phyloP scores from a whole-genome alignment of 2,888 invertebrate genomes.

The Lepidonotus clava region DNA sequence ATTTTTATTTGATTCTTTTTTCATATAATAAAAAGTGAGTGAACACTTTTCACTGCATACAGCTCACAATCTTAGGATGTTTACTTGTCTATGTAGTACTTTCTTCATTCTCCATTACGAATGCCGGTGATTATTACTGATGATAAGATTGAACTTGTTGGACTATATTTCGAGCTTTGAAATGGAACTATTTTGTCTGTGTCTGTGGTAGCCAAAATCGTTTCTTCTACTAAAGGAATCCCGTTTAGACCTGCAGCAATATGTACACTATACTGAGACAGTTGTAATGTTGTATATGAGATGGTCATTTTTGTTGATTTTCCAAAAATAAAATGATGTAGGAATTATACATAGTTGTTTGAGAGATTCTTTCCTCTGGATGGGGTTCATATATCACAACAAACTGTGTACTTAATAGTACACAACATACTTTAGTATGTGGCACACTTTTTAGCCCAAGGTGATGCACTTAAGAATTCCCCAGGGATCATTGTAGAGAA shows the following conservation, averaged over 20 bases:
- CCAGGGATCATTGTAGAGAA: no score
- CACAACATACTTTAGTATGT: no score
- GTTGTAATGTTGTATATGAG: conserved; percentile 32
- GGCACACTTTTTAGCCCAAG: no score
- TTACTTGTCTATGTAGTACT: not conserved
- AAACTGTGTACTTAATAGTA: no score
- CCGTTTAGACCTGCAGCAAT: conserved; percentile 39
- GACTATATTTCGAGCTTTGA: not conserved
- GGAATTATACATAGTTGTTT: conserved; percentile 21
- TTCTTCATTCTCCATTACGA: no score
- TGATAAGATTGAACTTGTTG: no score
- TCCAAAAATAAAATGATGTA: conserved; percentile 30
- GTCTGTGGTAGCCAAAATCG: not conserved
- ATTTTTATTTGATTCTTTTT: no score
- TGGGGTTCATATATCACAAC: no score
- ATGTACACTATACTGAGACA: not conserved
- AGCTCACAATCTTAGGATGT: not conserved
- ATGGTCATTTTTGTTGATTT: conserved; percentile 34
- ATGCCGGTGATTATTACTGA: not conserved
- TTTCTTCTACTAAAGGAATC: not conserved
- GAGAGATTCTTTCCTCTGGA: no score
- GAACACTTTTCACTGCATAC: not conserved
- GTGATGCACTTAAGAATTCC: no score
- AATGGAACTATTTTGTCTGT: not conserved
- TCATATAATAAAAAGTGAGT: no score